Conservation (phyloP, 1,140 invertebrate species). For the Heliothis subflexa region DNA sequence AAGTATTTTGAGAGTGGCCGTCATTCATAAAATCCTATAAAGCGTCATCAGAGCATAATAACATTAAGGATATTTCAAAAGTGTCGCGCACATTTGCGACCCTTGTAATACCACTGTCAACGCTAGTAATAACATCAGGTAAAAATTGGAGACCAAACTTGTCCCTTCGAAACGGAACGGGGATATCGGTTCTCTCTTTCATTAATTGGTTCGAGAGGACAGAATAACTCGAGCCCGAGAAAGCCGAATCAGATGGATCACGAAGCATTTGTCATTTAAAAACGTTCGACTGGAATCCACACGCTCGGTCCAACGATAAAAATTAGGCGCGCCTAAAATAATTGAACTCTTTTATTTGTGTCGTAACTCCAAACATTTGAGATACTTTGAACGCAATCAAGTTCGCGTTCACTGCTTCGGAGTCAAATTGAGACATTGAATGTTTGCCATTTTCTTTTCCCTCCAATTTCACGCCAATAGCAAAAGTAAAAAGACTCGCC, state of each 20-base stretch:
- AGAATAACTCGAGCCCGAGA: constrained; percentile 56
- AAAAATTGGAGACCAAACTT: constrained; percentile 77
- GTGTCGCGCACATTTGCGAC: constrained; percentile 61
- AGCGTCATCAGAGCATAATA: constrained; percentile 54
- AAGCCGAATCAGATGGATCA: constrained; percentile 62
- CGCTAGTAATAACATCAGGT: constrained; percentile 81
- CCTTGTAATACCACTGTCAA: constrained; percentile 76
- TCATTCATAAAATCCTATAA: constrained; percentile 59
- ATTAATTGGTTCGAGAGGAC: constrained; percentile 74
- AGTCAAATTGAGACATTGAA: constrained; percentile 82
- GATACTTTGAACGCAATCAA: constrained; percentile 71
- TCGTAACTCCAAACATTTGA: constrained; percentile 58
- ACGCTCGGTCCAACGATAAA: constrained; percentile 56
- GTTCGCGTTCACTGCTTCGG: constrained; percentile 59
- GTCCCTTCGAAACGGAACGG: constrained; percentile 69
- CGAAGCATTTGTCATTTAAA: constrained; percentile 67
- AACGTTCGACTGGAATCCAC: constrained; percentile 63
- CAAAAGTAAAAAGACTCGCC: constrained; percentile 75
- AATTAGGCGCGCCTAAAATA: constrained; percentile 71
- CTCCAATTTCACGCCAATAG: constrained; percentile 77
- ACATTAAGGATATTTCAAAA: constrained; percentile 59
- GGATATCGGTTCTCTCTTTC: constrained; percentile 69
- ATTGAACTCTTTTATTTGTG: constrained; percentile 67
- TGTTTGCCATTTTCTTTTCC: constrained; percentile 80
- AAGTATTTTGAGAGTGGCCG: constrained; percentile 26